Evolutionary conservation across 1,140 invertebrate genomes (phyloP), one percentile per base, ranked within the genome.

Genomic region (Halotydeus destructor): DNA sequence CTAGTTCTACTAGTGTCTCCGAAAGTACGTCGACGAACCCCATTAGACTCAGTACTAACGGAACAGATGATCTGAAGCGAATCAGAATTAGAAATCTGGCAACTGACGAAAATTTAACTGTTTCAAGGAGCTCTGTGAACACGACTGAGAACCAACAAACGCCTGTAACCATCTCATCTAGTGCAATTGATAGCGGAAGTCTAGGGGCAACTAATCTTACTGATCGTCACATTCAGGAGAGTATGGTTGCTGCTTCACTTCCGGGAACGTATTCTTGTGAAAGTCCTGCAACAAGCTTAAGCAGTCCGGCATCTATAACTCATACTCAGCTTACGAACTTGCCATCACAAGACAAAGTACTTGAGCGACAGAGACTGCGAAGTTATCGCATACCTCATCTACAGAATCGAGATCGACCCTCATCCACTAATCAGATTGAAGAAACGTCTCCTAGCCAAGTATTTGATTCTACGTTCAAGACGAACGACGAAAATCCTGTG

Each of bases 361-460:
- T 41, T 38, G 46, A 47, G 32, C 11, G 46, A 19, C 46, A 47
- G 27, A 2, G 46, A 16, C 37, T 47, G 8, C 41, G 46, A 2
- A 45, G 28, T 31, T 47, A 47, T 37, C 41, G 46, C 14, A 44
- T 47, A 19, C 42, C 46, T 31, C 41, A 47, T 42, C 31, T 43
- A 19, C 41, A 44, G 24, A 47, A 34, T 44, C 40, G 34, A 23
- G 18, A 22, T 6, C 21, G 9, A 25, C 14, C 44, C 27, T 11
- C 19, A 3, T 25, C 45, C 6, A 18, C 42, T 12, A 16, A n/a
- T n/a, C n/a, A n/a, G n/a, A n/a, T n/a, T n/a, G n/a, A n/a, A n/a
- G n/a, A n/a, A n/a, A n/a, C n/a, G n/a, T n/a, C n/a, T n/a, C n/a
- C n/a, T n/a, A n/a, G n/a, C n/a, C n/a, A n/a, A n/a, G n/a, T n/a